Base-by-base conservation (phyloP, 2,888 invertebrate species). In the Tetragnatha montana region DNA sequence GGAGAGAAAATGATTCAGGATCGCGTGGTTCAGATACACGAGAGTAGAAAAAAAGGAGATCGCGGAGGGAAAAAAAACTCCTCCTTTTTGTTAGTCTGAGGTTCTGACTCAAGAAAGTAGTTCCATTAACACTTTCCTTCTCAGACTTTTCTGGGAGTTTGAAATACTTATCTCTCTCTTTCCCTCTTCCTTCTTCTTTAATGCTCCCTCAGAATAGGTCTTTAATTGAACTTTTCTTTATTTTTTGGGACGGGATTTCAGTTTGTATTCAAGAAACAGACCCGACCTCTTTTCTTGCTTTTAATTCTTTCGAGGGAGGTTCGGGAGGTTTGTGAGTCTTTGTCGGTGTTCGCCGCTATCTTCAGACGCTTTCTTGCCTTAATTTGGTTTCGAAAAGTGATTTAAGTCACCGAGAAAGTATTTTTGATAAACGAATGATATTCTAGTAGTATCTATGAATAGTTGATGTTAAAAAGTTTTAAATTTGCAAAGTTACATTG, bases 111-210 rank as follows among this genome's bases (percentile, higher is more conserved):
- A 80, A 86, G 79, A 79, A 86, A 86, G 80, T 80, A 86, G 86
- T 86, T 86, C 86, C 86, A 86, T 86, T 86, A 86, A 86, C 86
- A 86, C 86, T 86, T 86, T 86, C 80, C 19, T 79, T 80, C 73
- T 60, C 6, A 22, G 79, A 80, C 51, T 80, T 86, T 86, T 86
- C 80, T 73, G 68, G 49, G 85, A 86, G 86, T 86, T 86, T 73
- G 79, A 80, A 86, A 86, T 80, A 73, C 73, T 79, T 80, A 73
- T 60, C 80, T 83, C 74, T 60, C 80, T 68, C 76, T 60, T n/a
- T n/a, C 21, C 17, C 22, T 22, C 80, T 80, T 80, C 69, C 49
- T 70, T 47, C 76, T 60, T 6, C 80, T 74, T 68, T 80, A 79
- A 80, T 80, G 80, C 86, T 80, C 80, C 86, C 68, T 17, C 60